phyloP scores from a whole-genome alignment of 35 echinoderm and acorn worm species.

The Ptychodera flava region DNA sequence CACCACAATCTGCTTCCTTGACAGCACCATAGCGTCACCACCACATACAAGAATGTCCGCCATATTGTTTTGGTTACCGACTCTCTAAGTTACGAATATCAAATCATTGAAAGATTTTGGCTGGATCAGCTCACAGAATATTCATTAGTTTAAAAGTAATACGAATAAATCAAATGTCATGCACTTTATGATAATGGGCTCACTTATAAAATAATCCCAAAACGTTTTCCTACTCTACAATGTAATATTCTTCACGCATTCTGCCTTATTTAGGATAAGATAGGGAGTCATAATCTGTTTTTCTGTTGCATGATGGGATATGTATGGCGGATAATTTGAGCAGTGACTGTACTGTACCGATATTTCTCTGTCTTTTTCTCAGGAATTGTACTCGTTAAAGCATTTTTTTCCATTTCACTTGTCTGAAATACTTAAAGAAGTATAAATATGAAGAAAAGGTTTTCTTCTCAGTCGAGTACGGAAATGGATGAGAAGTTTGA shows the following conservation, averaged over 20 bases:
- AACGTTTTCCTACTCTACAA: too few relatives aligned
- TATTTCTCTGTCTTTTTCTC: too few relatives aligned
- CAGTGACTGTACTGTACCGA: too few relatives aligned
- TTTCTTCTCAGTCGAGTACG: not conserved
- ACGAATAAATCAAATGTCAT: too few relatives aligned
- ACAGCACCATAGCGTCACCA: not conserved
- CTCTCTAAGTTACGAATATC: not conserved
- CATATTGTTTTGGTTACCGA: not conserved
- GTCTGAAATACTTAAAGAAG: not conserved
- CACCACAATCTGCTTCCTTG: not conserved
- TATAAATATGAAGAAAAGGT: not conserved
- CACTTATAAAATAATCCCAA: too few relatives aligned
- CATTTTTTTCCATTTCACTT: not conserved
- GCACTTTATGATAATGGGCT: too few relatives aligned
- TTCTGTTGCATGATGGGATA: not conserved
- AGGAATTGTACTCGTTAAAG: too few relatives aligned
- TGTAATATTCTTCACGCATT: too few relatives aligned
- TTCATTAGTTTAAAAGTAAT: too few relatives aligned
- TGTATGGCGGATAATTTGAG: not conserved
- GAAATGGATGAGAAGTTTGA: not conserved
- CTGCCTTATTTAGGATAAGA: not conserved
- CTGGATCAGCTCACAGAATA: too few relatives aligned
- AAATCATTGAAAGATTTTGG: too few relatives aligned
- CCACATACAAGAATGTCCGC: not conserved
- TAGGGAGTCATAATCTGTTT: not conserved